Evolutionary conservation across 2,888 invertebrate species (phyloP), one percentile per base, ranked within the genome.

Genomic region (Sturmia bella): DNA sequence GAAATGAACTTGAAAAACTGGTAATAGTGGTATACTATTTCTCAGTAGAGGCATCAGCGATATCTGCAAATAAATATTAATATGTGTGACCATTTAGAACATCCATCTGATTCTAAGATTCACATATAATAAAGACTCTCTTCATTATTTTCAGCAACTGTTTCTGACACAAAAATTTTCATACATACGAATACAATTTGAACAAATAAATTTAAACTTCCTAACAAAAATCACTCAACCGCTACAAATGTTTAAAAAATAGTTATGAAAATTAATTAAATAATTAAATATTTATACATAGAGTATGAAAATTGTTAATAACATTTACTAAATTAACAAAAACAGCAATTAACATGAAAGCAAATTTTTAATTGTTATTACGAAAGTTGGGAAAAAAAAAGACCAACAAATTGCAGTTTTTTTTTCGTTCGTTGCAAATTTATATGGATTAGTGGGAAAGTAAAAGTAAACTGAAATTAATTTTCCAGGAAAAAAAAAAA

Each of bases 271-370:
- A 68, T 75, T 68, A 68, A 68, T 68, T 32, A 21, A 75, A 68
- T 75, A 74, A 75, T 75, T 75, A 75, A 68, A 68, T 57, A 15
- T 13, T 17, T 37, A 11, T 43, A 68, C 24, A n/a, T 15, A 37
- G 17, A 37, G 15, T 37, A 52, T 4, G 27, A 61, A 39, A 17
- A 21, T 32, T 52, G 15, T 52, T 59, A 75, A 52, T 68, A 75
- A 68, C 15, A 56, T 68, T 75, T 75, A 68, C 57, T 43, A 52
- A 75, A 52, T 68, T 75, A 68, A 43, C 75, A 68, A 75, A 75
- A 57, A 21, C 19, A 59, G 19, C 39, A 75, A 68, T 52, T 59
- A 75, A 15, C 50, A 52, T 57, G 66, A 59, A 68, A 59, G 50
- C 21, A 68, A 11, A 27, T 43, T 27, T 56, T 41, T 52, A 56